phyloP scores from a whole-genome alignment of 2,888 invertebrate species.

The Saturnia pavonia region DNA sequence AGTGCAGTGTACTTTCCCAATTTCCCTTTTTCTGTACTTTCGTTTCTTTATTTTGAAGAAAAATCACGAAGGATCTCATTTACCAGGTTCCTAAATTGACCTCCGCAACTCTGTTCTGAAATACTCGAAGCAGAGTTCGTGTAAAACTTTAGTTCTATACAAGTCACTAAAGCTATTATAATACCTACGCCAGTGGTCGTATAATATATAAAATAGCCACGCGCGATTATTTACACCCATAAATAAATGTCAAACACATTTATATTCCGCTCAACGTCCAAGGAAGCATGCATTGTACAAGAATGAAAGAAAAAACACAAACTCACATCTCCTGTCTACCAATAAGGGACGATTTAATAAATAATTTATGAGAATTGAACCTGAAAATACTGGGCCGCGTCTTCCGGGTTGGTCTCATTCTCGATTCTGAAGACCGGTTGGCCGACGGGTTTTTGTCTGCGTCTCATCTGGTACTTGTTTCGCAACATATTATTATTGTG shows the following conservation, averaged over 20 bases:
- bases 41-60: too few relatives aligned
- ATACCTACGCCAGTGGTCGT: not conserved
- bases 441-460: slow-evolving; percentile 39
- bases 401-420: slow-evolving; percentile 58
- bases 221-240: slow-evolving; percentile 4
- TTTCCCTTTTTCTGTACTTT: too few relatives aligned
- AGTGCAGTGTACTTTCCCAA: too few relatives aligned
- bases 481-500: slow-evolving; percentile 39
- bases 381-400: slow-evolving; percentile 68
- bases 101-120: not conserved
- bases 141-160: not conserved
- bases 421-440: slow-evolving; percentile 46
- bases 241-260: slow-evolving; percentile 6
- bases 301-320: slow-evolving; percentile 6
- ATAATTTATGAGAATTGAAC: slow-evolving; percentile 56
- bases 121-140: not conserved
- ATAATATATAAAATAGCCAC: not conserved
- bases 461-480: slow-evolving; percentile 39
- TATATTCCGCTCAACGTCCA: slow-evolving; percentile 7
- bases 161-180: not conserved
- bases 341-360: slow-evolving; percentile 24
- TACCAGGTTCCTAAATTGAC: not conserved
- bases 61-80: too few relatives aligned
- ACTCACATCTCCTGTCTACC: slow-evolving; percentile 9
- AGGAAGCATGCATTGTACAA: slow-evolving; percentile 9